Conservation (phyloP, 2,797 vertebrate species). For the Sebastes taczanowskii region DNA sequence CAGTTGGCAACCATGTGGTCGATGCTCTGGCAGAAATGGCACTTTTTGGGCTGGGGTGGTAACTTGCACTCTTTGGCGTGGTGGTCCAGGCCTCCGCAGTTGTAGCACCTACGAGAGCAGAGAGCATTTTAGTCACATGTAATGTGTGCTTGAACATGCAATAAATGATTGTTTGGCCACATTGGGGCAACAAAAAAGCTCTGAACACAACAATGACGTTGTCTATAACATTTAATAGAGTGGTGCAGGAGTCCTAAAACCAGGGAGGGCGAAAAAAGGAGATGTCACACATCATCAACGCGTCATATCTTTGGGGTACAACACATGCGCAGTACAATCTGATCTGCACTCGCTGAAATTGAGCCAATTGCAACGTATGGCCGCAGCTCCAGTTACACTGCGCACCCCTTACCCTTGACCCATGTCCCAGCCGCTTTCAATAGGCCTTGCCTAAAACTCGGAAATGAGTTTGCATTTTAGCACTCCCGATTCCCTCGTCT, state of each 20-base stretch:
- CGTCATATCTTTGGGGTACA: too few species aligned
- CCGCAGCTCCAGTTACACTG: too few species aligned
- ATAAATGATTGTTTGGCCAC: background rate
- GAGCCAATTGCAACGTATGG: too few species aligned
- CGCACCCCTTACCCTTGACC: too few species aligned
- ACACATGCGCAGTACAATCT: too few species aligned
- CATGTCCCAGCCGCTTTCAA: too few species aligned
- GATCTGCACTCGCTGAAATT: too few species aligned
- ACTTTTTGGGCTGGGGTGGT: constrained; percentile 97
- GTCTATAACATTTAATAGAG: background rate
- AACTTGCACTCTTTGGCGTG: constrained; percentile 98
- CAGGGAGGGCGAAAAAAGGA: too few species aligned
- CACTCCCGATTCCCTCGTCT: background rate
- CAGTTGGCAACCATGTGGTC: constrained; percentile 97
- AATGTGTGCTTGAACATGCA: background rate
- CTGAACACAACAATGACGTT: background rate
- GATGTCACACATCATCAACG: too few species aligned
- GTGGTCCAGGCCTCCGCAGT: constrained; percentile 96
- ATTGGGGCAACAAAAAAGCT: background rate
- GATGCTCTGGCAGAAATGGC: constrained; percentile 98
- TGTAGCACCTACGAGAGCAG: constrained; percentile 88
- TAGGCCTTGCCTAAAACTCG: too few species aligned
- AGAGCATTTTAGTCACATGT: background rate
- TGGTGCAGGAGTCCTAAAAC: too few species aligned
- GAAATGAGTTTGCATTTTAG: too few species aligned